Percentiles rank a stretch among this genome's conserved stretches.
Evolutionary conservation across 2,888 invertebrate genomes (phyloP).

Genomic region (Noctua janthe): DNA sequence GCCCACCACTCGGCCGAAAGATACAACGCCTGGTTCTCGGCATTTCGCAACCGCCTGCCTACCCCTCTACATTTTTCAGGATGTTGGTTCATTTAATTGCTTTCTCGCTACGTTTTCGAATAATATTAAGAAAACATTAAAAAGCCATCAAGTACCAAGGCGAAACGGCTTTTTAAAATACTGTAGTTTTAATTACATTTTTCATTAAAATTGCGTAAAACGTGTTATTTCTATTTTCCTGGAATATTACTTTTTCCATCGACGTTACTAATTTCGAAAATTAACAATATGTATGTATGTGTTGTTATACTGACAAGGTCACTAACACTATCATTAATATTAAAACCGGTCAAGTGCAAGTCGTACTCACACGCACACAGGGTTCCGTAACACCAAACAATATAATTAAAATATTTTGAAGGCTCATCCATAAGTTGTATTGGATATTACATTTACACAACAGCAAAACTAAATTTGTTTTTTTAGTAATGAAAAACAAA

Average conservation of each 20-base stretch:
- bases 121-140: constrained; percentile 4
- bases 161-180: background rate
- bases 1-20: background rate
- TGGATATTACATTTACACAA: no score
- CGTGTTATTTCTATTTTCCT: background rate
- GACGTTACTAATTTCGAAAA: background rate
- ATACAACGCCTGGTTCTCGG: background rate
- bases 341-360: no score
- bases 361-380: no score
- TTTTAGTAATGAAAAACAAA: no score
- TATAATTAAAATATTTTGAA: no score
- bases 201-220: background rate
- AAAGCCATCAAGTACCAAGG: background rate
- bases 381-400: no score
- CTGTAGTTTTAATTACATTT: constrained; percentile 5
- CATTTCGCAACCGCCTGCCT: background rate
- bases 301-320: no score
- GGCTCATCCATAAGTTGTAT: no score
- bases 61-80: background rate
- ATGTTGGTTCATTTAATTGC: background rate
- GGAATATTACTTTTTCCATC: background rate
- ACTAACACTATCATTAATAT: no score
- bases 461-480: no score
- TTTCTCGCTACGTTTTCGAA: background rate
- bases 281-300: no score